Percentiles rank a stretch among this genome's conserved stretches.
These are phyloP conservation scores for Listronotus bonariensis DNA, from an alignment of 1,140 invertebrate genomes.

Conservation along the genomic window DNA sequence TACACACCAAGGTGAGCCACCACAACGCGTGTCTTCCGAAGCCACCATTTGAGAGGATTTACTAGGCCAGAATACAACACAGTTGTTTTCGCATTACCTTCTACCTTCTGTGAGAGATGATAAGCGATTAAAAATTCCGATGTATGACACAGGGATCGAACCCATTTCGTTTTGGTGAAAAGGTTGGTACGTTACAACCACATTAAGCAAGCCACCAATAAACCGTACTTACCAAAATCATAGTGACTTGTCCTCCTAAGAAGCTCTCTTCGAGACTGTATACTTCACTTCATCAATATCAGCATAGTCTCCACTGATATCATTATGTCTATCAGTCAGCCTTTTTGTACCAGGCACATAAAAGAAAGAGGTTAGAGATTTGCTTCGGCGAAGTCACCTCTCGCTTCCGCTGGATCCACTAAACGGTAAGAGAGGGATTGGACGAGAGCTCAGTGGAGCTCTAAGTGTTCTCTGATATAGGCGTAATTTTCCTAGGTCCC, in stretches of 20 bases:
- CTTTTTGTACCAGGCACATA: conserved; percentile 56
- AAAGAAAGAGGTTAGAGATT: conserved; percentile 59
- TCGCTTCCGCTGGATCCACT: conserved; percentile 30
- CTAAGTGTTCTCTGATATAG: conserved; percentile 64
- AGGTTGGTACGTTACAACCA: no score
- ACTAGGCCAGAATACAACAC: no score
- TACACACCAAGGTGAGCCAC: no score
- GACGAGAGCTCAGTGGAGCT: conserved; percentile 58
- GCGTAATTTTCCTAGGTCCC: conserved; percentile 74
- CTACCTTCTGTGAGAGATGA: no score
- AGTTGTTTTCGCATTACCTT: no score
- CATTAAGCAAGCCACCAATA: no score
- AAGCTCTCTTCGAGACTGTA: not conserved
- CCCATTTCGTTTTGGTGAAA: no score
- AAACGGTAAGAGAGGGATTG: conserved; percentile 53
- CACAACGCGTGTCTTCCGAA: no score
- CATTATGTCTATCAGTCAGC: conserved; percentile 20
- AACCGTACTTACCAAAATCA: conserved; percentile 35
- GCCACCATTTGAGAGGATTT: no score
- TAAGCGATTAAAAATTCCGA: no score
- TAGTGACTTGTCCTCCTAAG: conserved; percentile 7
- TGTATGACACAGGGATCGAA: no score
- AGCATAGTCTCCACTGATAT: conserved; percentile 41
- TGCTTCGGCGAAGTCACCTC: conserved; percentile 56
- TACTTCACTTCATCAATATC: conserved; percentile 46